A percentile compares a stretch with the other conserved stretches of the same genome.
phyloP scores from a whole-genome alignment of 2,113 vertebrate genomes.

The Thermophis baileyi region DNA sequence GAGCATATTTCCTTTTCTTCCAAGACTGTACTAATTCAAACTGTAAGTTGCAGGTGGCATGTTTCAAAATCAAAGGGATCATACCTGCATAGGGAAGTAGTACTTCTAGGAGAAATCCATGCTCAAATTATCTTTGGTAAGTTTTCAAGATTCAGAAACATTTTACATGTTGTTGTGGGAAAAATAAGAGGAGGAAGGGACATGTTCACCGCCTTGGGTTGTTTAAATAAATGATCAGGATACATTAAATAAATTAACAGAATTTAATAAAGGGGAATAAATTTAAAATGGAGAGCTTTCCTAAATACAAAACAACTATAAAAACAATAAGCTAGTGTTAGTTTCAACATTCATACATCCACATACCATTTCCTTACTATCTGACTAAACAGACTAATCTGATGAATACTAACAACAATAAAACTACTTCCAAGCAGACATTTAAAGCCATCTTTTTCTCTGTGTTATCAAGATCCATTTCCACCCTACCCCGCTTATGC shows the following conservation, averaged over 20 bases:
- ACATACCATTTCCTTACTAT: neutral
- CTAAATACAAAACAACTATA: neutral
- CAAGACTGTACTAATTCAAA: neutral
- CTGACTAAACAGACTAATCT: neutral
- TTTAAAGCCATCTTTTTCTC: neutral
- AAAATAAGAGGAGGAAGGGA: neutral
- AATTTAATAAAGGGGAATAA: neutral
- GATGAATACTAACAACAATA: neutral
- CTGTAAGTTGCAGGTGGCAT: neutral
- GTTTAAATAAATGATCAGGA: neutral
- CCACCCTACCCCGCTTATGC: neutral
- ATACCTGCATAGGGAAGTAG: neutral
- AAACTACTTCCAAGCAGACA: neutral
- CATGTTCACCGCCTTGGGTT: neutral
- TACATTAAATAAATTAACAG: neutral
- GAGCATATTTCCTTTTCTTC: neutral
- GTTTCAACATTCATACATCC: neutral
- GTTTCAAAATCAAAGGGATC: neutral
- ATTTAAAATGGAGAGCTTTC: neutral
- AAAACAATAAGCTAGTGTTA: neutral
- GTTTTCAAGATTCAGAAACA: neutral
- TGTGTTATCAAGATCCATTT: neutral
- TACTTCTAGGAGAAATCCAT: neutral
- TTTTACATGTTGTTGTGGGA: neutral
- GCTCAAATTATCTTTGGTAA: neutral